Conservation (phyloP, 2,113 vertebrate species). For the Corapipo altera region DNA sequence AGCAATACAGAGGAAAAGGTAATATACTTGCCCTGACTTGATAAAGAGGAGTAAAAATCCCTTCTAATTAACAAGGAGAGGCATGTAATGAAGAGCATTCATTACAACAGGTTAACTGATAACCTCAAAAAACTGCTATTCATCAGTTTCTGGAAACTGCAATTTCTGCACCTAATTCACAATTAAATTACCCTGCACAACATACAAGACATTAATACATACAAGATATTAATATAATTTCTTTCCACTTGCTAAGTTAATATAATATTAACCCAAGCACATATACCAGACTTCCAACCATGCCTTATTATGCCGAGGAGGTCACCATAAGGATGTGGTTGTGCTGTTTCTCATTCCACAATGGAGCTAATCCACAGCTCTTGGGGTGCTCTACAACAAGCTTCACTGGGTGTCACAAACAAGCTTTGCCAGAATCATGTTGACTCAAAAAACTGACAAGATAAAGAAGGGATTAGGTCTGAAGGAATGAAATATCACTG, state of each 20-base stretch:
- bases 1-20: not conserved
- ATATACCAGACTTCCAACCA: not conserved
- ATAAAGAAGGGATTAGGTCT: not conserved
- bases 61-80: constrained; percentile 70
- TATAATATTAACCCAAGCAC: not conserved
- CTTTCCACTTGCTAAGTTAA: not conserved
- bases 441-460: not conserved
- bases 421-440: not conserved
- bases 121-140: constrained; percentile 51
- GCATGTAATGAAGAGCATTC: constrained; percentile 67
- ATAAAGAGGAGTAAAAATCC: constrained; percentile 68
- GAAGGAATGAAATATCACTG: constrained; percentile 31
- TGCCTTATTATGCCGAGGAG: not conserved
- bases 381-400: not conserved
- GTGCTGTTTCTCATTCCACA: not conserved
- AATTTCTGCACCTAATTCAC: constrained; percentile 28
- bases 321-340: not conserved
- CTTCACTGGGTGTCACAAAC: not conserved
- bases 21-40: constrained; percentile 57
- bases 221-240: not conserved
- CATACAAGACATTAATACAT: not conserved
- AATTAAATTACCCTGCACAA: constrained; percentile 18
- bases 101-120: constrained; percentile 72
- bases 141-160: constrained; percentile 42
- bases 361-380: not conserved